Base-by-base conservation (phyloP, 1,140 invertebrate genomes). In the Branchinecta lynchi region DNA sequence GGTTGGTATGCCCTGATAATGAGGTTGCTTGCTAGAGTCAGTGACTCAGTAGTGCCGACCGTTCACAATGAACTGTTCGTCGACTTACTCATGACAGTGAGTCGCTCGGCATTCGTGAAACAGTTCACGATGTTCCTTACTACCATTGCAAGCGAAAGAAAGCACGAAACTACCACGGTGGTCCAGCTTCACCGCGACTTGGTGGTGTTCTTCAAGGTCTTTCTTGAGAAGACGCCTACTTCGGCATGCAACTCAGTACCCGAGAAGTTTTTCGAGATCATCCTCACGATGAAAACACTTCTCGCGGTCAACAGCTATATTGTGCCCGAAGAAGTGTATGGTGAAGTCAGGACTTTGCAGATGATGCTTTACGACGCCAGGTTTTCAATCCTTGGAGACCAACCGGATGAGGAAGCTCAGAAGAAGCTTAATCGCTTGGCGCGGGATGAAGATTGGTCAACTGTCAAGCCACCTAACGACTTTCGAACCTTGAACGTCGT, bases 401-500 rank as follows among this genome's bases (percentile, higher is more conserved):
- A 44, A 21, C 44, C 44, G 10, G 43, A 44, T 7, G 68, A 68
- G 32, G 51, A 44, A 44, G 12, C 68, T 12, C 12, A 21, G 43
- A 44, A 68, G n/a, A 43, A 44, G 8, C 17, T 17, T 12, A 10
- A 21, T 9, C 46, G 44, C 10, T 7, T 68, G 68, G 17, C 46
- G 12, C 21, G 12, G 45, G 8, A 9, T 3, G 0, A 20, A 12
- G 68, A 68, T 7, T 10, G 7, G 15, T 15, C 17, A 7, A 21
- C 44, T 6, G 17, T 44, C 7, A 10, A 12, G 15, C 71, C 71
- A 32, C 71, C 71, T 7, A 68, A 71, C 10, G 66, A 69, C 67
- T 71, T 71, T 44, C 51, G 71, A n/a, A 43, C 45, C 7, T 66
- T 71, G 43, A 66, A 65, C n/a, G 68, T 71, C 7, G 66, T 70